Evolutionary conservation across 2,797 vertebrate genomes (phyloP).

Genomic region (Gobionotothen gibberifrons): DNA sequence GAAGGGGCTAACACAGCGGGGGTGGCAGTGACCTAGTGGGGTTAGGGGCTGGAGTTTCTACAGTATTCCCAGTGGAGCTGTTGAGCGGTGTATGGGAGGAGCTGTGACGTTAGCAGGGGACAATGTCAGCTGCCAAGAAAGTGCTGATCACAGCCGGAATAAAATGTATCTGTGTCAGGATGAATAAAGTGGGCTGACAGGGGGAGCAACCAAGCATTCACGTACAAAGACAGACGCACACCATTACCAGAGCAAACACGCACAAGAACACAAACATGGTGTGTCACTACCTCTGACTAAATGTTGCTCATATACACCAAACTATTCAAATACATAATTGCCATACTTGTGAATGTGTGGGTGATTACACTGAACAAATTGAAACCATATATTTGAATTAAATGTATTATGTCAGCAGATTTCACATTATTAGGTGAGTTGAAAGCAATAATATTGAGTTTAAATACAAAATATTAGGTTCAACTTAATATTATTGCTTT

Average conservation of each 20-base stretch:
- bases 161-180: slow-evolving; percentile 71
- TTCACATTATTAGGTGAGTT: no score
- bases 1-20: slow-evolving; percentile 32
- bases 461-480: no score
- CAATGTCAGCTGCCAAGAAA: slow-evolving; percentile 74
- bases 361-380: slow-evolving; percentile 29
- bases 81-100: slow-evolving; percentile 45
- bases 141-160: slow-evolving; percentile 73
- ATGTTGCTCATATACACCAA: slow-evolving; percentile 24
- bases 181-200: slow-evolving; percentile 68
- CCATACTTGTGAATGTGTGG: slow-evolving; percentile 58
- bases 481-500: no score
- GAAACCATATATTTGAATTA: no score
- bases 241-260: slow-evolving; percentile 47
- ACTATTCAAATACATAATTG: slow-evolving; percentile 48
- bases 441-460: no score
- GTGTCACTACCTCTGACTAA: slow-evolving; percentile 35
- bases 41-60: slow-evolving; percentile 36
- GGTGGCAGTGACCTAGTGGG: slow-evolving; percentile 35
- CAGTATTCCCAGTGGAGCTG: slow-evolving; percentile 55
- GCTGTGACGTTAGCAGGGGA: slow-evolving; percentile 56
- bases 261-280: slow-evolving; percentile 43
- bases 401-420: no score
- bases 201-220: slow-evolving; percentile 52
- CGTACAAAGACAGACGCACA: slow-evolving; percentile 31